Base-by-base conservation (phyloP, 2,888 invertebrate species). In the Polymixis lichenea region DNA sequence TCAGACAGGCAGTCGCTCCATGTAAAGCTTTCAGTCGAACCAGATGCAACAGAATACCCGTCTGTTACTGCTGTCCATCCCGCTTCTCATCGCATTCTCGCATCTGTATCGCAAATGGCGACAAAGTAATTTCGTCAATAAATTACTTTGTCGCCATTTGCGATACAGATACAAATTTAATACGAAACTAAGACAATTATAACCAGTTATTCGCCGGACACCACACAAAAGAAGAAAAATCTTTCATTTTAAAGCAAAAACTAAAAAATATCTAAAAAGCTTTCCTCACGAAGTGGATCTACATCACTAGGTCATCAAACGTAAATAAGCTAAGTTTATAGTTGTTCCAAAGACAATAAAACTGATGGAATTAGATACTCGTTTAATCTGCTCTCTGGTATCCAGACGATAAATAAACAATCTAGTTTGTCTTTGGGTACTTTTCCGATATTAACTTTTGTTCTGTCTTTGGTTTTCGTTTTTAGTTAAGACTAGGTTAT, bases 381-480 rank as follows among this genome's bases (percentile, higher is more conserved):
- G 70, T 78, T 78, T 80, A 77, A 80, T 78, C 78, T 77, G 60
- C 81, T 80, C 76, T 70, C 68, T 56, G 87, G 74, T 77, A 79
- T 84, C 78, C 70, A 87, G 89, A 84, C 88, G 75, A 55, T 77
- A 77, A 51, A 77, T 80, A 88, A 87, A 87, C 87, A 83, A 85
- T 73, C 46, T n/a, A 69, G 51, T 69, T 46, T 74, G 84, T 73
- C 78, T 86, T 77, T 77, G 67, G 49, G 9, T 82, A 76, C 58
- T 66, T 68, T 74, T 81, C 60, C 64, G 25, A 75, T 75, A 65
- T 81, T 83, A 71, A 56, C 43, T 60, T 68, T 61, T 19, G 22
- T 61, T 78, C n/a, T n/a, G n/a, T n/a, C 28, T 46, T 46, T 2
- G 22, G 13, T 83, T 56, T 64, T 75, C n/a, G 19, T 28, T 72